phyloP scores from a whole-genome alignment of 2,797 vertebrate genomes.

The Clamator glandarius region DNA sequence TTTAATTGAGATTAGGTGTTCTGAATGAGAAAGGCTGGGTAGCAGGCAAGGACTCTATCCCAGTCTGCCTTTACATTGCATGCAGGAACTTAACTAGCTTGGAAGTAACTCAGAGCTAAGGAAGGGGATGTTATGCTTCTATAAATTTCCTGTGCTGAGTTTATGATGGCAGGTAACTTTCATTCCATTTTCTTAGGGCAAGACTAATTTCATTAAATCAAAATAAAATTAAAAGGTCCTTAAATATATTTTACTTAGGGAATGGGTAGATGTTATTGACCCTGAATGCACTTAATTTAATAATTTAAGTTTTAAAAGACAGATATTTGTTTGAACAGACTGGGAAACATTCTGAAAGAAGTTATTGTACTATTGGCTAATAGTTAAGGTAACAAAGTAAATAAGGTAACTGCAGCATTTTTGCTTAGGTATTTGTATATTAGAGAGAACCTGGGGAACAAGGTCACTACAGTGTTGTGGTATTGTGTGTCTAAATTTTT shows the following conservation, averaged over 20 bases:
- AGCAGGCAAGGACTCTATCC: neutral
- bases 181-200: neutral
- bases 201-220: neutral
- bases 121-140: rapidly evolving
- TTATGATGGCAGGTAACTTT: neutral
- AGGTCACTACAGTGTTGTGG: neutral
- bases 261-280: neutral
- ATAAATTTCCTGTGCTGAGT: rapidly evolving
- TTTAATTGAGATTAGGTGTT: neutral
- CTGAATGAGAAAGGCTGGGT: neutral
- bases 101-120: no score
- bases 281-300: neutral
- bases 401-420: neutral
- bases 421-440: neutral
- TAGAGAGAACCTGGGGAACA: neutral
- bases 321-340: neutral
- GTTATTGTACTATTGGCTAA: neutral
- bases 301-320: neutral
- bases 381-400: neutral
- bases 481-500: neutral
- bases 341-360: neutral
- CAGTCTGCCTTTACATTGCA: neutral
- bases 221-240: neutral
- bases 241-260: neutral
- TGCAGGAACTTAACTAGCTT: neutral